Evolutionary conservation across 2,797 vertebrate genomes (phyloP), one percentile per base, ranked within the genome.

Genomic region (Xenentodon cancila): DNA sequence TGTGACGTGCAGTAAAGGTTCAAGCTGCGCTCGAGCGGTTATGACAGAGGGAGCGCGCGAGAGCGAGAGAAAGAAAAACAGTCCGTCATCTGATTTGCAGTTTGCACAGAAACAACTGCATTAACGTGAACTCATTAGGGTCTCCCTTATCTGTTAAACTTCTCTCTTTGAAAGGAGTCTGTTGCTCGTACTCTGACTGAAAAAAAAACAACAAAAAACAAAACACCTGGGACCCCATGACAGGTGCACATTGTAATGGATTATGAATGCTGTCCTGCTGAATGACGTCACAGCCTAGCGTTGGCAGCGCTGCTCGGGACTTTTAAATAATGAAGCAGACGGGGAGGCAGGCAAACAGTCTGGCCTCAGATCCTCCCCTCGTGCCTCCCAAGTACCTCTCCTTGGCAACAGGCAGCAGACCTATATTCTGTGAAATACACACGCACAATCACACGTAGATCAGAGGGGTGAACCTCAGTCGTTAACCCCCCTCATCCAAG

Each of bases 331-430:
- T 17, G 11, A 74, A 71, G 69, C 72, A 81, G 77, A 73, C n/a
- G 32, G 68, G 63, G 61, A 64, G 37, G 40, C 71, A 64, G 71
- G 49, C 37, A 18, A 42, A 55, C 57, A 65, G 53, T 51, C 2
- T 65, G 60, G 66, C 60, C 47, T 55, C 67, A 50, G 45, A 13
- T 64, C 71, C 59, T 40, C 61, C 68, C 60, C 45, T 58, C 43
- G 59, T 74, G 62, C 61, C 57, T 54, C 61, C 65, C 61, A 75
- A 77, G 68, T 80, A 11, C 45, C 60, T 76, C 61, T 87, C 83
- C 79, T 81, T 79, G 69, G 82, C 64, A 86, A 84, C 88, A 63
- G 84, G 92, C 90, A 92, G 75, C 87, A 92, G 91, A 93, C 84
- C 75, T 66, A 51, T 73, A 70, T 80, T 59, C 75, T 81, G 51